Evolutionary conservation across 2,797 vertebrate genomes (phyloP), one percentile per base, ranked within the genome.

Genomic region (Manis pentadactyla): DNA sequence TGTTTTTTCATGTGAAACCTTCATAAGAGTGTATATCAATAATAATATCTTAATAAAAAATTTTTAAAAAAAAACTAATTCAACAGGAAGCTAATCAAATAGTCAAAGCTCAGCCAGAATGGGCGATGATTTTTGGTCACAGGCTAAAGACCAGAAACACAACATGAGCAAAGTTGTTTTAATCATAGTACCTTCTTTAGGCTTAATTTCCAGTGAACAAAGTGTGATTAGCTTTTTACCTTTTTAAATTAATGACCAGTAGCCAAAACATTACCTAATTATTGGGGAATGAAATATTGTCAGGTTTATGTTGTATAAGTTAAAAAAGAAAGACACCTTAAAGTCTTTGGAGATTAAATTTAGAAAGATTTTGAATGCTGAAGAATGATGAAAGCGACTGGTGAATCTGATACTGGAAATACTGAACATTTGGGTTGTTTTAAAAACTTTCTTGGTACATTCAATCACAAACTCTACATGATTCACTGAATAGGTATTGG

Each of bases 161-260:
- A 86, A 42, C 42, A 4, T 73, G 53, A 91, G 31, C 94, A 49
- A 51, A 90, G 18, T 39, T 95, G 4, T 66, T 91, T 96, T 86
- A 92, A 64, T 69, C 42, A 64, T 2, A 31, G 71, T 90, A 19
- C 49, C 53, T 49, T 94, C 46, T 75, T 96, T 14, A 0, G 81
- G 69, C 61, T 29, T 75, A 87, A 87, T 53, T 93, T 87, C 21
- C 89, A 96, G 31, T 71, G 86, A 81, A 79, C n/a, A 91, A 94
- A 83, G 0, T 0, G 1, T 77, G 74, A 63, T 78, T 96, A 53
- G 68, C 8, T 25, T 95, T 92, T 77, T 92, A 73, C 31, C 87
- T 96, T 91, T 92, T 95, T 63, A 97, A 85, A 57, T 97, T 95
- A 90, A 68, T 93, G 73, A 87, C 61, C 27, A 95, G 53, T 93